Evolutionary conservation across 53 echinoderm and acorn worm species (phyloP), one percentile per base, ranked within the genome.

Genomic region (Echinarachnius parma): DNA sequence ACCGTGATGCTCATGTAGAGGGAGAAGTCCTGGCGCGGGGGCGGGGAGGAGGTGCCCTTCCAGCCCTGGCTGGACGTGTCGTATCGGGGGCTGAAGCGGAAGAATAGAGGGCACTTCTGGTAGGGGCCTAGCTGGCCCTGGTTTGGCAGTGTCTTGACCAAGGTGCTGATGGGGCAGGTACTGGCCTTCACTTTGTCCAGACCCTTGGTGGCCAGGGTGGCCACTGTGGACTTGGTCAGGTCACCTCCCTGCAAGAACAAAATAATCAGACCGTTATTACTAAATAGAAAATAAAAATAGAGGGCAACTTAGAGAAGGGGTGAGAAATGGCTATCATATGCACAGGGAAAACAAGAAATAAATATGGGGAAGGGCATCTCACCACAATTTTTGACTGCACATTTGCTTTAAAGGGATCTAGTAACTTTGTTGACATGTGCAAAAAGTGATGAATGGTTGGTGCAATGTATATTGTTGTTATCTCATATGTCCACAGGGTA

Each of bases 21-120:
- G 1, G 88, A 88, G 86, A 88, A 98, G 87, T 98, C 98, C 75
- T 98, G 98, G 56, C 98, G 46, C 1, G 98, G 98, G 4, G 98
- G 87, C 9, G 90, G 91, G 23, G 78, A 80, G 3, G 87, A 74
- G 14, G 83, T 98, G 13, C 91, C 81, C 62, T 98, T 98, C 88
- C 86, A 98, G 20, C 98, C 98, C 58, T 92, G 85, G 68, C 64
- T 79, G 34, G 88, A 53, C 2, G 77, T 76, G 88, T 77, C 86
- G 68, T 85, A 98, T n/a, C 98, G 84, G 15, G 98, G 98, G 39
- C 91, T 92, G 77, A 98, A 98, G 5, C 98, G 72, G 86, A 98
- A 92, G 85, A 75, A 98, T 3, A 98, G 74, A 16, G 86, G 91
- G 55, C 48, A 86, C 32, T 86, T 85, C 81, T 98, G 78, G 54